Conservation (phyloP, 2,888 invertebrate genomes). For the Hirtodrosophila trivittata region DNA sequence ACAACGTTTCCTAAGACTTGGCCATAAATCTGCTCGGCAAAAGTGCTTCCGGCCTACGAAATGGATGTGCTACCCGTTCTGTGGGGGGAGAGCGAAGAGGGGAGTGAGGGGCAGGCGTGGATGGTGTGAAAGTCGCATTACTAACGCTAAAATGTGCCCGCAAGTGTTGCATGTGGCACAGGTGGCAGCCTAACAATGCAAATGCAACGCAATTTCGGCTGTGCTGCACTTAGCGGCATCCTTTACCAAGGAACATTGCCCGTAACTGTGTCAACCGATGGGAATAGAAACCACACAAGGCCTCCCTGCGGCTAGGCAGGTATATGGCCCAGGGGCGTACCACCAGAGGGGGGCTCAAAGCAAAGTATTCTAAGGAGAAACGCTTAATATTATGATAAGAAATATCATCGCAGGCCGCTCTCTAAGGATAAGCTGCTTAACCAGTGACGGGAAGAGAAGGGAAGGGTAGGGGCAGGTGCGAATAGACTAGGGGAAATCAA, state of each 20-base stretch:
- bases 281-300: conserved; percentile 21
- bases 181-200: conserved; percentile 47
- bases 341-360: neutral
- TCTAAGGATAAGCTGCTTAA: no score
- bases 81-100: conserved; percentile 18
- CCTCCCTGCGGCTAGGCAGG: neutral
- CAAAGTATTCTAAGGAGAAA: no score
- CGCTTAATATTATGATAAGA: no score
- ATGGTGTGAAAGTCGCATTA: conserved; percentile 53
- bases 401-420: no score
- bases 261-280: conserved; percentile 40
- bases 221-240: conserved; percentile 42
- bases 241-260: conserved; percentile 22
- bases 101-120: no score
- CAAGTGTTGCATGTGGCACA: conserved; percentile 51
- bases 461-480: neutral
- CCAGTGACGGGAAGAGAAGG: neutral
- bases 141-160: conserved; percentile 54
- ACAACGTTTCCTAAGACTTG: neutral
- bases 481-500: neutral
- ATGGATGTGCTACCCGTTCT: conserved; percentile 19
- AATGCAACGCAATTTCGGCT: conserved; percentile 55
- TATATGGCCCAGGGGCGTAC: neutral
- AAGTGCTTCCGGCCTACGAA: conserved; percentile 64
- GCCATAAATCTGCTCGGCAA: conserved; percentile 61